Evolutionary conservation across 2,113 vertebrate species (phyloP), one percentile per base, ranked within the genome.

Genomic region (Oryzias javanicus): DNA sequence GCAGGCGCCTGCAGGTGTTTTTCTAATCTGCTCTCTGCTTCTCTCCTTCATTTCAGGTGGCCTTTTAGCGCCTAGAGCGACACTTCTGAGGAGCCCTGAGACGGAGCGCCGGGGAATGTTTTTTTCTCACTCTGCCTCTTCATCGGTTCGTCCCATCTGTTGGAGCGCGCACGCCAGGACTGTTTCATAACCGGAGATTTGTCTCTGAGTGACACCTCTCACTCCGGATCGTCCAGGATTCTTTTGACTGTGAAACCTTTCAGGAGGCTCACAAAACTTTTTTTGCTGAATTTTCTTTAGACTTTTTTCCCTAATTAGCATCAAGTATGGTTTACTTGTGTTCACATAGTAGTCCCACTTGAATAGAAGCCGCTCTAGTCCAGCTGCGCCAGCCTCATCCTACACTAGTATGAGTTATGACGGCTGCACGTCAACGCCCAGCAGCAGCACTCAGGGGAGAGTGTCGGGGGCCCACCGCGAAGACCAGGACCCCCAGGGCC

Each of bases 351-450:
- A 89, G 79, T 77, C 89, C 90, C 68, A 91, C 90, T 53, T 92
- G 89, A 88, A 46, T 6, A 14, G 1, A 16, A 56, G 54, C 49
- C 19, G 4, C 50, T 42, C n/a, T 7, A 2, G 58, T 65, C 46
- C 44, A 79, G 63, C 71, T 52, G 50, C 27, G 49, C 50, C 55
- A 72, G 81, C 65, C 61, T 83, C 79, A 66, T 84, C 69, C 73
- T 64, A 74, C 66, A 58, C 53, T 78, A 90, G 67, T 84, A 93
- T 93, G 92, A 93, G 89, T 88, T 90, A 91, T 86, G 91, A 91
- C 41, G 88, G 85, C 86, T 86, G 89, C 27, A 88, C 74, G 76
- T 76, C 83, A 35, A 64, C 54, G 84, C 67, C 86, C 78, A 64
- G 85, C 86, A 78, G 27, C 76, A 79, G 68, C 70, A 57, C 57